phyloP scores from a whole-genome alignment of 2,113 vertebrate genomes.

The Parus major region DNA sequence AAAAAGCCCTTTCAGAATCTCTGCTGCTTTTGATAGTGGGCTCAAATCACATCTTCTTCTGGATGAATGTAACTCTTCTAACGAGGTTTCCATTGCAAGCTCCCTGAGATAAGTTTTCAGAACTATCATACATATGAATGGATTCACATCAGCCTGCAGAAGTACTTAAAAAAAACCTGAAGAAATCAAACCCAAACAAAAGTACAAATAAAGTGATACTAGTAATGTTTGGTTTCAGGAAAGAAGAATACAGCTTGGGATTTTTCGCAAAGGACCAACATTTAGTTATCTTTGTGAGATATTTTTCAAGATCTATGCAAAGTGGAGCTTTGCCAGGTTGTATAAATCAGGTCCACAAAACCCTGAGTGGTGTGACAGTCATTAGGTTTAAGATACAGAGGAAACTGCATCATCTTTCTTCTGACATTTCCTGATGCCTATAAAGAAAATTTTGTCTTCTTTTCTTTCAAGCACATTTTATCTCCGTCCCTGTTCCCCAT shows the following conservation, averaged over 20 bases:
- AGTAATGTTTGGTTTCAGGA: background rate
- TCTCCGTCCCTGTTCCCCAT: background rate
- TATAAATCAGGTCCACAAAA: background rate
- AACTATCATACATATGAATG: background rate
- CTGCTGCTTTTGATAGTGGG: fast-evolving
- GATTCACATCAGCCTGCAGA: background rate
- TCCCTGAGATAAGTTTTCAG: background rate
- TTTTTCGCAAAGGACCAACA: background rate
- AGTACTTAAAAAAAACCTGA: background rate
- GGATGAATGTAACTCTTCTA: background rate
- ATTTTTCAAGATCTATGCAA: background rate
- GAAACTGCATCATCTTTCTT: background rate
- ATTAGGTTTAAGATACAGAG: background rate
- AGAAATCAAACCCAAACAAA: background rate
- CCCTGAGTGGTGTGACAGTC: background rate
- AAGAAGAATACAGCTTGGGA: background rate
- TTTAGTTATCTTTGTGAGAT: background rate
- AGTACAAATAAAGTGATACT: background rate
- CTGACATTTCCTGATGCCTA: background rate
- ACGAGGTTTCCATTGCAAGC: background rate
- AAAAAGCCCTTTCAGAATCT: background rate
- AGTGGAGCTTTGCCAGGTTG: background rate
- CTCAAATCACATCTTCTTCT: background rate
- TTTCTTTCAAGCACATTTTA: background rate
- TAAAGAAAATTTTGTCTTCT: background rate